Evolutionary conservation across 2,888 invertebrate species (phyloP).

Genomic region (Periphyllus acericola): DNA sequence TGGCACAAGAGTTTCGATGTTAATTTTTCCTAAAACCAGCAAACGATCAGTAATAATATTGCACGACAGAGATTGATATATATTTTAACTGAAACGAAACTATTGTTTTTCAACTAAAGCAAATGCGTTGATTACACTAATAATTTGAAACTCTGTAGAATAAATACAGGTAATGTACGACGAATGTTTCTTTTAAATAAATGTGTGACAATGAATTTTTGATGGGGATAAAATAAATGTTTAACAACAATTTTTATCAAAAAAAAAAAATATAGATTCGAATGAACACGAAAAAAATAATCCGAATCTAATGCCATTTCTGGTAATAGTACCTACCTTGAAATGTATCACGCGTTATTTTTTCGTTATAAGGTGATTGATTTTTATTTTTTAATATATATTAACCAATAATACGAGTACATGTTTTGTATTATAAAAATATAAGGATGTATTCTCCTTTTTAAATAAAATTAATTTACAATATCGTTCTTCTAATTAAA

Average conservation of each 20-base stretch:
- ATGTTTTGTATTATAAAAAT: neutral
- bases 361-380: neutral
- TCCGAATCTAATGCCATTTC: constrained; percentile 39
- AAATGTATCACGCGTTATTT: neutral
- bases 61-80: neutral
- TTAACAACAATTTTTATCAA: neutral
- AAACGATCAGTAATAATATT: neutral
- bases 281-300: constrained; percentile 3
- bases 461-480: no score
- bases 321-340: neutral
- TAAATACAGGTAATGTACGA: neutral
- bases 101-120: neutral
- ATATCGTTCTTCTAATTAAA: no score
- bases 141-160: neutral
- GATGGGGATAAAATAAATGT: neutral
- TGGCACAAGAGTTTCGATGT: neutral
- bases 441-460: no score
- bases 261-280: neutral
- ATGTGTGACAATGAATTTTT: neutral
- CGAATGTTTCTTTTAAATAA: no score
- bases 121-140: neutral
- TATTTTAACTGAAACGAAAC: neutral
- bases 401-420: no score
- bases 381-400: neutral
- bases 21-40: neutral